Conservation (phyloP, 1,140 invertebrate species). For the Neuroterus valhalla region DNA sequence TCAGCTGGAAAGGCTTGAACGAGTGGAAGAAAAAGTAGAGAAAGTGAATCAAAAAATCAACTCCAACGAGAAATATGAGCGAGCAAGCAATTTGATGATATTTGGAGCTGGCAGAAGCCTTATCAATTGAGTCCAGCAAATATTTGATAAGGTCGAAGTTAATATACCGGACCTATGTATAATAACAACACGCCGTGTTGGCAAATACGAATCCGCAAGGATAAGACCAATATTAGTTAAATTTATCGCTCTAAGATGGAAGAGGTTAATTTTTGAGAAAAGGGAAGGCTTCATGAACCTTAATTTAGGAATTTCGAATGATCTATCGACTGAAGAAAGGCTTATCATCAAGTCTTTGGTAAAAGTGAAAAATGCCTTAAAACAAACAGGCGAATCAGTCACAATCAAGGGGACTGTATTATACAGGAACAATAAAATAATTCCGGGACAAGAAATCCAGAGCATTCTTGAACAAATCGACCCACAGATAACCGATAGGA, state of each 20-base stretch:
- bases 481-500: background rate
- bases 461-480: background rate
- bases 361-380: background rate
- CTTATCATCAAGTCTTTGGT: background rate
- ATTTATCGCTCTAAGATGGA: background rate
- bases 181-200: no score
- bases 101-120: background rate
- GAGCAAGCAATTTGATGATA: background rate
- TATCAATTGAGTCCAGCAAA: background rate
- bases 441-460: background rate
- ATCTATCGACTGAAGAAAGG: background rate
- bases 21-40: background rate
- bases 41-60: background rate
- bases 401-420: no score
- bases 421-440: no score
- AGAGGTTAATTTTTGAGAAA: background rate
- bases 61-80: background rate
- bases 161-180: background rate
- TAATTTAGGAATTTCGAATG: background rate
- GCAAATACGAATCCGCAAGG: no score
- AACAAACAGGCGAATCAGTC: background rate
- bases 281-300: background rate
- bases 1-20: background rate
- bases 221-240: no score
- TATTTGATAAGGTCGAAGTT: background rate